Percentiles rank a stretch among this genome's conserved stretches.
Evolutionary conservation across 2,113 vertebrate species (phyloP).

Genomic region (Charina bottae): DNA sequence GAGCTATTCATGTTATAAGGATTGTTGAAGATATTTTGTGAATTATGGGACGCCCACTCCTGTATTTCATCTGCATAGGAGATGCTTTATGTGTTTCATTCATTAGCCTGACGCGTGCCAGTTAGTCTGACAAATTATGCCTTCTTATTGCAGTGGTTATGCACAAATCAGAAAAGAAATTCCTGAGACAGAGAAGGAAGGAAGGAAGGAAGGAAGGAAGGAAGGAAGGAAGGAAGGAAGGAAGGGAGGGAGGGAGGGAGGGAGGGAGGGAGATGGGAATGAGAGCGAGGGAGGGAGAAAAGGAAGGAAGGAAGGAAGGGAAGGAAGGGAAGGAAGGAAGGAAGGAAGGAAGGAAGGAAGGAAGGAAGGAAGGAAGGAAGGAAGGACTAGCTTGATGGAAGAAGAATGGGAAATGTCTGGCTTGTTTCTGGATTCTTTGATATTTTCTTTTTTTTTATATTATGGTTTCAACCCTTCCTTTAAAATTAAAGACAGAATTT

Average conservation of each 20-base stretch:
- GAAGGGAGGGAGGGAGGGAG: too few species aligned
- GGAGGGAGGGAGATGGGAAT: too few species aligned
- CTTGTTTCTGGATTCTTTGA: neutral
- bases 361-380: neutral
- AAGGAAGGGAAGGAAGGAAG: neutral
- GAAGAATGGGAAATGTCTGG: neutral
- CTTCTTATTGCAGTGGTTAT: neutral
- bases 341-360: too few species aligned
- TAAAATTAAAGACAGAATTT: neutral
- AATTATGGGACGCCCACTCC: neutral
- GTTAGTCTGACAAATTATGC: neutral
- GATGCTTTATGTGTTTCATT: neutral
- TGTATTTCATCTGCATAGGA: neutral
- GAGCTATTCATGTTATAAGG: neutral
- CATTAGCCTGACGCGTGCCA: neutral
- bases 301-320: neutral
- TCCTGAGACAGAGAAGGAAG: neutral
- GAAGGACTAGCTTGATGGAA: neutral
- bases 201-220: neutral
- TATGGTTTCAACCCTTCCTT: neutral
- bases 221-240: rapidly evolving
- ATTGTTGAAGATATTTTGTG: neutral
- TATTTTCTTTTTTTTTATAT: neutral
- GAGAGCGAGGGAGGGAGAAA: neutral
- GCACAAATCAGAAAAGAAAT: neutral